phyloP scores from a whole-genome alignment of 1,140 invertebrate species.

The Maconellicoccus hirsutus region DNA sequence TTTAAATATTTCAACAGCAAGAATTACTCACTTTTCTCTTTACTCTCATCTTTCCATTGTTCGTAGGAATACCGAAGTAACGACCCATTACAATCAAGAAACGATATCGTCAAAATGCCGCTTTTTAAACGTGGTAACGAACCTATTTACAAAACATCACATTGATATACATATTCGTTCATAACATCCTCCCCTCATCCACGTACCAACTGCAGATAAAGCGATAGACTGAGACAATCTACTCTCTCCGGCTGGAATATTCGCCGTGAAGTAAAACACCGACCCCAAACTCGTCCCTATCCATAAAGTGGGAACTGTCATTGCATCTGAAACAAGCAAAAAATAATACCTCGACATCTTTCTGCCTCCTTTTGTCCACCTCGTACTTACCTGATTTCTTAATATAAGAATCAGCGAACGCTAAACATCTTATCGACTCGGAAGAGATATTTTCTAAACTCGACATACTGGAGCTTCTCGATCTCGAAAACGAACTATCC shows the following conservation, averaged over 20 bases:
- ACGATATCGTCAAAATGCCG: slow-evolving; percentile 82
- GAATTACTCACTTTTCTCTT: slow-evolving; percentile 36
- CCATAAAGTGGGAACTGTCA: slow-evolving; percentile 76
- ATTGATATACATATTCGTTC: neutral
- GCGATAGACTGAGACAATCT: slow-evolving; percentile 71
- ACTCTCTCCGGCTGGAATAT: slow-evolving; percentile 61
- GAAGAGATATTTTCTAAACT: slow-evolving; percentile 92
- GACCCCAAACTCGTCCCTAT: slow-evolving; percentile 91
- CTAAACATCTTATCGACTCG: slow-evolving; percentile 90
- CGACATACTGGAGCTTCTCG: slow-evolving; percentile 91
- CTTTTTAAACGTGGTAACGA: slow-evolving; percentile 91
- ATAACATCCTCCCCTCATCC: neutral
- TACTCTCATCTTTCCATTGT: slow-evolving; percentile 69
- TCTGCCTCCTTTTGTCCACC: neutral
- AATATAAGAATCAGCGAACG: slow-evolving; percentile 90
- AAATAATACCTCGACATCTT: neutral
- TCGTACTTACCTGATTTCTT: slow-evolving; percentile 68
- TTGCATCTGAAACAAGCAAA: slow-evolving; percentile 48
- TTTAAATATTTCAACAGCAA: too few species aligned
- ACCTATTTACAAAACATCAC: slow-evolving; percentile 48
- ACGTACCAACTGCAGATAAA: slow-evolving; percentile 75
- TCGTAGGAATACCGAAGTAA: slow-evolving; percentile 73
- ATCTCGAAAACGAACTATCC: slow-evolving; percentile 89
- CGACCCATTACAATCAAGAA: slow-evolving; percentile 85
- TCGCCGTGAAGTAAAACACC: slow-evolving; percentile 80